phyloP scores from a whole-genome alignment of 2,888 invertebrate genomes.

The Phyllotreta striolata region DNA sequence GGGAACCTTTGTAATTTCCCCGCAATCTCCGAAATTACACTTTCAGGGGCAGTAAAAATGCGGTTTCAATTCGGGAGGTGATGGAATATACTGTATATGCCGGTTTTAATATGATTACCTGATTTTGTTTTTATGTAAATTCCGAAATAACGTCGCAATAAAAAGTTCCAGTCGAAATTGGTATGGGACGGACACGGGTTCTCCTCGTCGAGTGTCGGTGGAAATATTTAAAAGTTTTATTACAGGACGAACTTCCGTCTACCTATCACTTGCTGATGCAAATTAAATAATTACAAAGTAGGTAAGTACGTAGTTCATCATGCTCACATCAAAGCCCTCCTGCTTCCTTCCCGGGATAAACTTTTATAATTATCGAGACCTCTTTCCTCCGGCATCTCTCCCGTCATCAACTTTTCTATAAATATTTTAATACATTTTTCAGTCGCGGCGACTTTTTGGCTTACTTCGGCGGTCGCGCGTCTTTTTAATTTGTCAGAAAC shows the following conservation, averaged over 20 bases:
- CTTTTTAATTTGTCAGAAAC: constrained; percentile 43
- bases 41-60: constrained; percentile 30
- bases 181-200: no score
- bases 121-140: no score
- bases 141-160: no score
- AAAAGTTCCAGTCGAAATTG: no score
- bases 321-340: constrained; percentile 56
- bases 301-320: constrained; percentile 56
- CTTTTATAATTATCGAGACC: constrained; percentile 57
- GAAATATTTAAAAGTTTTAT: no score
- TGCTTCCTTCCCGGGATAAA: constrained; percentile 50
- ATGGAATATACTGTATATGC: neutral
- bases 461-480: constrained; percentile 30
- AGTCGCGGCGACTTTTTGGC: constrained; percentile 41
- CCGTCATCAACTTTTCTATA: constrained; percentile 52
- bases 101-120: no score
- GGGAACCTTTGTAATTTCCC: constrained; percentile 42
- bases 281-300: constrained; percentile 62
- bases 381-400: constrained; percentile 6
- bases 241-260: constrained; percentile 38
- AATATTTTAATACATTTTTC: constrained; percentile 55
- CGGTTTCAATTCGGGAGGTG: constrained; percentile 29
- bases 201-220: no score
- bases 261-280: constrained; percentile 61
- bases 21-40: constrained; percentile 46